A percentile compares a stretch with the other conserved stretches of the same genome.
Evolutionary conservation across 2,113 vertebrate species (phyloP).

Genomic region (Ammodytes marinus): DNA sequence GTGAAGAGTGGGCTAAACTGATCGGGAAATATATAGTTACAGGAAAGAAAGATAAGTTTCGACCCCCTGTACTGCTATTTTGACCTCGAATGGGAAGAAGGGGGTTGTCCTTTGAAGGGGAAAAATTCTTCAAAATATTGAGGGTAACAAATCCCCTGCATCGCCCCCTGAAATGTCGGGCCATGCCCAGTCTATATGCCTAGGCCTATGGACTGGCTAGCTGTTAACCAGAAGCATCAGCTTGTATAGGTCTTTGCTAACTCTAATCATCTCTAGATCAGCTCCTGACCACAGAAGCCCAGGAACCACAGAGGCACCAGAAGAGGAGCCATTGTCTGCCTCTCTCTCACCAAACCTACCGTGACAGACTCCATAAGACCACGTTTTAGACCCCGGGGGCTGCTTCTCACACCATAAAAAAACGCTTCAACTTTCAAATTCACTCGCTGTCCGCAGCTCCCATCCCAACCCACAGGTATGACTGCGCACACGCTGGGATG

Average conservation of each 20-base stretch:
- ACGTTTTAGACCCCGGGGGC: constrained; percentile 53
- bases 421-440: constrained; percentile 67
- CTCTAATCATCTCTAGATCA: constrained; percentile 58
- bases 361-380: constrained; percentile 76
- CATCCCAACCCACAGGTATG: constrained; percentile 81
- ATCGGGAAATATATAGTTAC: too few species aligned
- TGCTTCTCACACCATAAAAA: constrained; percentile 72
- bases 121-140: too few species aligned
- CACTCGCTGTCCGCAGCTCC: constrained; percentile 68
- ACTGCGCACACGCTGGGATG: constrained; percentile 58
- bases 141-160: too few species aligned
- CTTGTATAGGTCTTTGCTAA: constrained; percentile 58
- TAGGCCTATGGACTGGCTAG: constrained; percentile 17
- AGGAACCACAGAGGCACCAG: constrained; percentile 61
- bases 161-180: too few species aligned
- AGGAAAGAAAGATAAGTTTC: too few species aligned
- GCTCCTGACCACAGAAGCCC: constrained; percentile 49
- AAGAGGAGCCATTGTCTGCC: constrained; percentile 67
- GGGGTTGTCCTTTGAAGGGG: too few species aligned
- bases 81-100: too few species aligned
- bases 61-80: too few species aligned
- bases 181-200: too few species aligned
- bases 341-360: constrained; percentile 67
- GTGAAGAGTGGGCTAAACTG: too few species aligned
- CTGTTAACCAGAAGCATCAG: constrained; percentile 62